Conservation (phyloP, 2,113 vertebrate species). For the Falcunculus frontatus region DNA sequence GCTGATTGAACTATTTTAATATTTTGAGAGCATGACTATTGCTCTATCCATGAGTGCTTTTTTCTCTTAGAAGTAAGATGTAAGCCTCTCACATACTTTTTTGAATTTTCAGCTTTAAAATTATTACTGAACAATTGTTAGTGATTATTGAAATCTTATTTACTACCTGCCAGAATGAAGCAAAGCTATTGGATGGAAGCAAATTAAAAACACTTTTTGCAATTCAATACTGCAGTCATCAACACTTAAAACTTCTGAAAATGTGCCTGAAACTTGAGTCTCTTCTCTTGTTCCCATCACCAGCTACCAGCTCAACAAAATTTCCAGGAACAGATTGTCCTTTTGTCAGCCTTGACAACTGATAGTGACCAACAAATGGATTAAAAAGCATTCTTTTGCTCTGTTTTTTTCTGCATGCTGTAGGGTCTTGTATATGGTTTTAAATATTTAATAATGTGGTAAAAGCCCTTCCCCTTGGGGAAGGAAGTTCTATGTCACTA, state of each 20-base stretch:
- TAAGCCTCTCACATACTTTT: neutral
- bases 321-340: neutral
- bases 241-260: neutral
- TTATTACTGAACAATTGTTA: neutral
- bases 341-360: neutral
- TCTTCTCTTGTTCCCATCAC: neutral
- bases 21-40: neutral
- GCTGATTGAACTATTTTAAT: neutral
- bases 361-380: neutral
- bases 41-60: neutral
- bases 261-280: neutral
- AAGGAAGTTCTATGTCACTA: neutral
- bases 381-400: neutral
- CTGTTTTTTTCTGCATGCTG: neutral
- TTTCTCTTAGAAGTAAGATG: neutral
- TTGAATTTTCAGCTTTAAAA: neutral
- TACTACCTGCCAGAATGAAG: neutral
- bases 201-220: neutral
- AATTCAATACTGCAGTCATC: neutral
- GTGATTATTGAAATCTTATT: neutral
- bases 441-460: constrained; percentile 20
- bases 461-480: neutral
- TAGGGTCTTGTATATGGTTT: neutral
- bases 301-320: neutral
- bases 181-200: neutral